These are phyloP conservation scores for Carapus acus DNA, from an alignment of 2,797 vertebrate genomes.

Conservation along the genomic window DNA sequence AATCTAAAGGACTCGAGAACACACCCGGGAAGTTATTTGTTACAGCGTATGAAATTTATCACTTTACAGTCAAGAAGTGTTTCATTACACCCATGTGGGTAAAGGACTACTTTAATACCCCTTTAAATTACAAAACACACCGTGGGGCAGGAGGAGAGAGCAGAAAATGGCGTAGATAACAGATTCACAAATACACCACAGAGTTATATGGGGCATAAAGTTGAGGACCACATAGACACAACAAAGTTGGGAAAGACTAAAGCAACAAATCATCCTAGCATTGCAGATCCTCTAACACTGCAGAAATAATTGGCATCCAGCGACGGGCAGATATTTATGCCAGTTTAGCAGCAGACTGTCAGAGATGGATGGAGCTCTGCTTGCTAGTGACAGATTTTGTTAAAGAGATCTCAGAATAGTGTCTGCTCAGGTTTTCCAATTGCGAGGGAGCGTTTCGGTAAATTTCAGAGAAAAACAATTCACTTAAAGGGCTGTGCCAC, in stretches of 20 bases:
- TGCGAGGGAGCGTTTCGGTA: conserved; percentile 39
- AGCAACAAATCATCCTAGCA: conserved; percentile 33
- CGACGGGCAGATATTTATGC: conserved; percentile 62
- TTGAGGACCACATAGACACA: conserved; percentile 23
- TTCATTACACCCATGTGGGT: conserved; percentile 27
- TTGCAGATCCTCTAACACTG: conserved; percentile 46
- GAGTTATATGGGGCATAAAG: conserved; percentile 18
- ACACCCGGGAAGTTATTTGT: too few relatives aligned
- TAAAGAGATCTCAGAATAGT: conserved; percentile 52
- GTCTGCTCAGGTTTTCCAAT: conserved; percentile 54
- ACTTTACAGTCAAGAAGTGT: conserved; percentile 27
- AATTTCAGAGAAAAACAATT: conserved; percentile 57
- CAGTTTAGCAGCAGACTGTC: conserved; percentile 55
- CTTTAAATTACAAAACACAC: conserved; percentile 31
- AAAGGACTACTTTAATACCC: conserved; percentile 50
- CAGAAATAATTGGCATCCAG: conserved; percentile 57
- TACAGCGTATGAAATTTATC: too few relatives aligned
- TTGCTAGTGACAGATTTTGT: conserved; percentile 57
- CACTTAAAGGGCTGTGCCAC: conserved; percentile 6
- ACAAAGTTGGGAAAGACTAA: conserved; percentile 25
- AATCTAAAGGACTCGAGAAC: too few relatives aligned
- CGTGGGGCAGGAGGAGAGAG: conserved; percentile 7
- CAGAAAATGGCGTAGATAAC: neutral
- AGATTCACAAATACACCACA: neutral
- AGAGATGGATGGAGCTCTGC: conserved; percentile 58